Percentiles rank a stretch among this genome's conserved stretches.
Evolutionary conservation across 2,888 invertebrate species (phyloP).

Genomic region (Itoplectis maculator): DNA sequence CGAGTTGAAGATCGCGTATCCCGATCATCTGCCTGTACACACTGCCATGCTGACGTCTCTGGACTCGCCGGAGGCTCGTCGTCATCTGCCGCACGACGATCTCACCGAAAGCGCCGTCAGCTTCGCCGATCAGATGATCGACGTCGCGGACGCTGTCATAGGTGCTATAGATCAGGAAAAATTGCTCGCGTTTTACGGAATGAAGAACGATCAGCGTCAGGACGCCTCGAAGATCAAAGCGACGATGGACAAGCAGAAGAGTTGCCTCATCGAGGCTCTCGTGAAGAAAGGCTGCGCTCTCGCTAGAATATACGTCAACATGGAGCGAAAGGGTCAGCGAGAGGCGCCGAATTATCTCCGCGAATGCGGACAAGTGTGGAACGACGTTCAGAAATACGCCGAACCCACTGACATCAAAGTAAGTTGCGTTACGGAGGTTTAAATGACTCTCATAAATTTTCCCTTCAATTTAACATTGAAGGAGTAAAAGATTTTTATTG

Average conservation of each 20-base stretch:
- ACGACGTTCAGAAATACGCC: slow-evolving; percentile 92
- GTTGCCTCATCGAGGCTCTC: slow-evolving; percentile 92
- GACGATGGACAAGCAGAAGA: slow-evolving; percentile 94
- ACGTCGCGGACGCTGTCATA: slow-evolving; percentile 89
- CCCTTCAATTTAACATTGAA: too few species aligned
- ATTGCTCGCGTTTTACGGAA: slow-evolving; percentile 92
- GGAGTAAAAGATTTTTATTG: too few species aligned
- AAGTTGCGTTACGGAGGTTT: too few species aligned
- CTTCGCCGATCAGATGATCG: slow-evolving; percentile 86
- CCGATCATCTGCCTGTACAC: slow-evolving; percentile 91
- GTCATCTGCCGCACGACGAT: slow-evolving; percentile 84
- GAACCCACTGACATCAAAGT: slow-evolving; percentile 93
- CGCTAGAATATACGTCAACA: slow-evolving; percentile 87
- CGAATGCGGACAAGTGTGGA: slow-evolving; percentile 87
- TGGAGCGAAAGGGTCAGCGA: slow-evolving; percentile 79
- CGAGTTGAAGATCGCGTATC: slow-evolving; percentile 89
- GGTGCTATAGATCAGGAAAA: slow-evolving; percentile 91
- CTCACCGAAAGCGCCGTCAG: slow-evolving; percentile 80
- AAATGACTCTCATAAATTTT: too few species aligned
- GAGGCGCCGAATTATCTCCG: slow-evolving; percentile 83
- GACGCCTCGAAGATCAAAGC: slow-evolving; percentile 94
- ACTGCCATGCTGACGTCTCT: slow-evolving; percentile 92
- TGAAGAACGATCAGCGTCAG: slow-evolving; percentile 92
- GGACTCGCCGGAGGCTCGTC: slow-evolving; percentile 87
- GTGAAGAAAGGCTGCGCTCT: slow-evolving; percentile 91